A percentile compares a stretch with the other conserved stretches of the same genome.
Evolutionary conservation across 1,140 invertebrate genomes (phyloP).

Genomic region (Drosophila virilis): DNA sequence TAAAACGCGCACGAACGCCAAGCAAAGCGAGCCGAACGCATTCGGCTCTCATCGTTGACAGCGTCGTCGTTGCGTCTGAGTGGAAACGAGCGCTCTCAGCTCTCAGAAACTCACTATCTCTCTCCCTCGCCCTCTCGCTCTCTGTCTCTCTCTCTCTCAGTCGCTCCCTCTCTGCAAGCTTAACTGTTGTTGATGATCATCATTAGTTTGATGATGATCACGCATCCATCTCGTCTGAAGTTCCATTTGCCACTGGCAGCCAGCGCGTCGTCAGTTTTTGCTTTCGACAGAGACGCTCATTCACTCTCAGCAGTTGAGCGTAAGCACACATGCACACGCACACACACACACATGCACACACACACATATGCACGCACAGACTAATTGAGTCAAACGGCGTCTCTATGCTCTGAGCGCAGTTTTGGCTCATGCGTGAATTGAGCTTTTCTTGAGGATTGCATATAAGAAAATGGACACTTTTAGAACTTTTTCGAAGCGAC

Average conservation of each 20-base stretch:
- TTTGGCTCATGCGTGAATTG: neutral
- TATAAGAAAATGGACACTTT: slow-evolving; percentile 47
- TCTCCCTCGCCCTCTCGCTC: slow-evolving; percentile 5
- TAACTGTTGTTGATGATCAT: slow-evolving; percentile 43
- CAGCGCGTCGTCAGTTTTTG: slow-evolving; percentile 46
- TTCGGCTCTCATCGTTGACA: slow-evolving; percentile 23
- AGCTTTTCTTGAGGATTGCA: slow-evolving; percentile 31
- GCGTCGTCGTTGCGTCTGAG: slow-evolving; percentile 17
- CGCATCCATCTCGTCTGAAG: slow-evolving; percentile 47
- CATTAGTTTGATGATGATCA: slow-evolving; percentile 27
- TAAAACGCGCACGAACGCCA: slow-evolving; percentile 54
- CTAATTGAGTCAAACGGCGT: slow-evolving; percentile 17
- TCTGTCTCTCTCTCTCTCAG: neutral
- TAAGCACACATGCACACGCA: neutral
- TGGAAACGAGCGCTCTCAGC: slow-evolving; percentile 16
- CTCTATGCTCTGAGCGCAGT: slow-evolving; percentile 19
- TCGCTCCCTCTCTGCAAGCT: slow-evolving; percentile 33
- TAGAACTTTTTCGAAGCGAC: neutral
- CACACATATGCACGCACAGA: slow-evolving; percentile 1
- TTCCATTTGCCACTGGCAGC: slow-evolving; percentile 52
- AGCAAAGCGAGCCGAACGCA: slow-evolving; percentile 26
- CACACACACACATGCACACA: neutral
- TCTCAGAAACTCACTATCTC: slow-evolving; percentile 1
- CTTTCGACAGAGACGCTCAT: slow-evolving; percentile 27
- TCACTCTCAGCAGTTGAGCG: slow-evolving; percentile 1